Percentiles rank a stretch among this genome's conserved stretches.
phyloP scores from a whole-genome alignment of 2,113 vertebrate genomes.

The Seriola dumerili region DNA sequence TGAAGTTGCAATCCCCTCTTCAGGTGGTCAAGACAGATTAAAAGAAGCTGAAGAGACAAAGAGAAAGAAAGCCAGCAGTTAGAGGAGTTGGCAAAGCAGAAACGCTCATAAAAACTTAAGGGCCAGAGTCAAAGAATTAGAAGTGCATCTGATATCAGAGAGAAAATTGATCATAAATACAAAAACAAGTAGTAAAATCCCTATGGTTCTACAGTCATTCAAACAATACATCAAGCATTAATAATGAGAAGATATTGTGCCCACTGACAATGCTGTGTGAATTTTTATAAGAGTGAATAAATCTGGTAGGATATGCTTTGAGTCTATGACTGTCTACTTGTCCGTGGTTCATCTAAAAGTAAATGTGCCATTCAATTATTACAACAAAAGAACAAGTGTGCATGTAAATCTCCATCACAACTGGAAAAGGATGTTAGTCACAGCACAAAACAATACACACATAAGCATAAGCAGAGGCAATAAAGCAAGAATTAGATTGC shows the following conservation, averaged over 20 bases:
- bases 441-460: slow-evolving; percentile 36
- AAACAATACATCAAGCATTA: slow-evolving; percentile 20
- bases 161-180: slow-evolving; percentile 26
- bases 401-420: slow-evolving; percentile 20
- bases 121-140: slow-evolving; percentile 16
- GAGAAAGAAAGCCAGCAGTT: slow-evolving; percentile 82
- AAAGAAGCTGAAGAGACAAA: slow-evolving; percentile 96
- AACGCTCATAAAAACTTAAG: neutral
- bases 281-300: neutral
- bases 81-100: slow-evolving; percentile 68
- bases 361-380: neutral
- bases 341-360: slow-evolving; percentile 7
- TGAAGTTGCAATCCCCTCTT: slow-evolving; percentile 95
- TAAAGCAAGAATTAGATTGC: slow-evolving; percentile 29
- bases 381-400: neutral
- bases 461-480: slow-evolving; percentile 24
- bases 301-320: neutral
- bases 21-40: slow-evolving; percentile 95
- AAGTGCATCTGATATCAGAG: slow-evolving; percentile 31
- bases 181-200: slow-evolving; percentile 6
- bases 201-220: neutral
- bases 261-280: neutral
- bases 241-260: slow-evolving; percentile 8
- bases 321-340: neutral
- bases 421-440: slow-evolving; percentile 53